phyloP scores from a whole-genome alignment of 2,888 invertebrate species.

The Macaria notata region DNA sequence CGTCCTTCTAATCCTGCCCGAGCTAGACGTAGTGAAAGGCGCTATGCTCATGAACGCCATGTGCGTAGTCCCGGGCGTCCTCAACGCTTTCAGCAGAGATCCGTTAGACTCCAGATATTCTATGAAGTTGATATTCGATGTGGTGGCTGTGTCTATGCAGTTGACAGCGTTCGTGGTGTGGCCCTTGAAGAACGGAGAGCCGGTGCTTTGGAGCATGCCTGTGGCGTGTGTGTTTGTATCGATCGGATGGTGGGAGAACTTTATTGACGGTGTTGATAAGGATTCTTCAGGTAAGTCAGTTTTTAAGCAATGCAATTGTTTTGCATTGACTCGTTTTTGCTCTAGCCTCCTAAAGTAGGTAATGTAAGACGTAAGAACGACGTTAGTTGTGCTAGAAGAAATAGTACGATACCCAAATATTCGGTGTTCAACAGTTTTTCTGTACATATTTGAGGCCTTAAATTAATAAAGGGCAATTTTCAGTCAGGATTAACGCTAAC shows the following conservation, averaged over 20 bases:
- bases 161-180: slow-evolving; percentile 86
- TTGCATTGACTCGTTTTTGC: too few relatives aligned
- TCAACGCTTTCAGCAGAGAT: slow-evolving; percentile 82
- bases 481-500: too few relatives aligned
- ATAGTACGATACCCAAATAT: too few relatives aligned
- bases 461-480: too few relatives aligned
- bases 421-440: too few relatives aligned
- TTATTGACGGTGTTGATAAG: slow-evolving; percentile 71
- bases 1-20: slow-evolving; percentile 89
- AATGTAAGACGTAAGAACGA: too few relatives aligned
- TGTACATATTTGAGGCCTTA: too few relatives aligned
- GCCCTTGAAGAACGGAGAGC: slow-evolving; percentile 81
- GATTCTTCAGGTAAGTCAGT: slow-evolving; percentile 51
- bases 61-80: slow-evolving; percentile 90
- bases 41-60: slow-evolving; percentile 93
- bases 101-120: slow-evolving; percentile 55
- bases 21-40: slow-evolving; percentile 90
- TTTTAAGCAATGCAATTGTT: neutral
- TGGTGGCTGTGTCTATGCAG: slow-evolving; percentile 84
- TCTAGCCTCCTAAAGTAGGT: too few relatives aligned
- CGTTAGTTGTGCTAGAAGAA: too few relatives aligned
- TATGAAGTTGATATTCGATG: slow-evolving; percentile 76
- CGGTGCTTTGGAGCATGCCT: slow-evolving; percentile 83
- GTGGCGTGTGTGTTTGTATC: slow-evolving; percentile 86
- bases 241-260: slow-evolving; percentile 94